Conservation (phyloP, 2,888 invertebrate genomes). For the Xanthorhoe designata region DNA sequence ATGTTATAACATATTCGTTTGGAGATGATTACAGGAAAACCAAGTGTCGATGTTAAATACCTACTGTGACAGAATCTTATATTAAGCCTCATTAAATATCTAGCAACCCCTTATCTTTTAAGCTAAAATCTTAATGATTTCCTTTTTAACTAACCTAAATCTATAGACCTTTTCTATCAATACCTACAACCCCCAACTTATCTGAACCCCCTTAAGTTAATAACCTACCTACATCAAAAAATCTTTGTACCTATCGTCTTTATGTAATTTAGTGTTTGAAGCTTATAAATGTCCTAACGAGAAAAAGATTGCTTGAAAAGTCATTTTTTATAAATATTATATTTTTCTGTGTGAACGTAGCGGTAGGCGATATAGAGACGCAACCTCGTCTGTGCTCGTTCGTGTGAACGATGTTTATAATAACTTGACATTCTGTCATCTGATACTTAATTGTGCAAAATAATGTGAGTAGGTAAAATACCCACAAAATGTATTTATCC, state of each 20-base stretch:
- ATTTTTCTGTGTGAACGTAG: not conserved
- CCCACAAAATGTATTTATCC: slow-evolving; percentile 10
- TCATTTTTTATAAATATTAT: not conserved
- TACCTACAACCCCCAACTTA: too few relatives aligned
- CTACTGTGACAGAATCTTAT: too few relatives aligned
- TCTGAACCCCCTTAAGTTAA: too few relatives aligned
- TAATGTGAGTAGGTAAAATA: not conserved
- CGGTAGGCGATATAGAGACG: not conserved
- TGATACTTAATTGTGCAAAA: not conserved
- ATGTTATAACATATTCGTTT: too few relatives aligned
- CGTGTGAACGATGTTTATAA: not conserved
- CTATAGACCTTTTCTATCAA: too few relatives aligned
- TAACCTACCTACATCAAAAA: too few relatives aligned
- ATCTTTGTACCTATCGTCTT: not conserved
- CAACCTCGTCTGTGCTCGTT: not conserved
- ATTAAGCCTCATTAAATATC: too few relatives aligned
- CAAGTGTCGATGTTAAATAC: too few relatives aligned
- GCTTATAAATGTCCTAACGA: not conserved
- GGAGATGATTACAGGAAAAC: too few relatives aligned
- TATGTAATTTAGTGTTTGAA: not conserved
- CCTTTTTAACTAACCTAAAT: too few relatives aligned
- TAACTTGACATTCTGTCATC: not conserved
- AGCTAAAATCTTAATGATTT: too few relatives aligned
- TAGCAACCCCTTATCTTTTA: too few relatives aligned
- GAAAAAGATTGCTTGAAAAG: not conserved